A percentile compares a stretch with the other conserved stretches of the same genome.
Evolutionary conservation across 2,797 vertebrate genomes (phyloP).

Genomic region (Ctenopoma multispine): DNA sequence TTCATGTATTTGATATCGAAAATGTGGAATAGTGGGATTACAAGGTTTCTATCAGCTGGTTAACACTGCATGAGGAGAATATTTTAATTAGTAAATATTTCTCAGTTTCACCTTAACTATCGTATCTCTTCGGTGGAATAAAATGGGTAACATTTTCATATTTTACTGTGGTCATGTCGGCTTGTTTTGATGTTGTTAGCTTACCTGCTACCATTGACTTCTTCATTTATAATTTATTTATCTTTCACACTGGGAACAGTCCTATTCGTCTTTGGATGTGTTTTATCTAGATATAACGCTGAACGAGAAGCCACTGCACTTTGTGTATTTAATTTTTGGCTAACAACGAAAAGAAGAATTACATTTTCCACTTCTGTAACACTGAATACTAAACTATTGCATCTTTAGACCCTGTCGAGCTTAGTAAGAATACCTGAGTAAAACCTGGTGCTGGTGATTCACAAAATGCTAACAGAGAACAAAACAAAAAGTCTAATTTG

Average conservation of each 20-base stretch:
- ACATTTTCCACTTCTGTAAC: too few species aligned
- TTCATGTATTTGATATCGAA: not conserved
- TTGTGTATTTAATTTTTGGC: too few species aligned
- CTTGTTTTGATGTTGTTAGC: conserved; percentile 41
- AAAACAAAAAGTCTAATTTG: too few species aligned
- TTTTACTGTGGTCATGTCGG: not conserved
- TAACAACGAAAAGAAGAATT: too few species aligned
- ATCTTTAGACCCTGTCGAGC: too few species aligned
- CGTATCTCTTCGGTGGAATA: conserved; percentile 2
- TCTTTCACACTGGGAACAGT: too few species aligned
- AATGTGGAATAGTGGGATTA: not conserved
- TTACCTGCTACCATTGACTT: conserved; percentile 24
- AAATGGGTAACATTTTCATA: conserved; percentile 52
- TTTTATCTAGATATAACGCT: not conserved
- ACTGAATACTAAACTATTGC: too few species aligned
- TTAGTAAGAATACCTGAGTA: too few species aligned
- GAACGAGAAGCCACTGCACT: too few species aligned
- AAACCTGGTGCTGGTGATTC: too few species aligned
- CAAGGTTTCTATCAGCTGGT: not conserved
- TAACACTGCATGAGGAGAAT: not conserved
- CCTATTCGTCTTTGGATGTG: not conserved
- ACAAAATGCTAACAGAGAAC: too few species aligned
- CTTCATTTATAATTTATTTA: not conserved
- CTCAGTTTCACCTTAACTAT: not conserved
- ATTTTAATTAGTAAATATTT: not conserved